A percentile compares a stretch with the other conserved stretches of the same genome.
These are phyloP conservation scores for Falcunculus frontatus DNA, from an alignment of 2,113 vertebrate species.

Conservation along the genomic window DNA sequence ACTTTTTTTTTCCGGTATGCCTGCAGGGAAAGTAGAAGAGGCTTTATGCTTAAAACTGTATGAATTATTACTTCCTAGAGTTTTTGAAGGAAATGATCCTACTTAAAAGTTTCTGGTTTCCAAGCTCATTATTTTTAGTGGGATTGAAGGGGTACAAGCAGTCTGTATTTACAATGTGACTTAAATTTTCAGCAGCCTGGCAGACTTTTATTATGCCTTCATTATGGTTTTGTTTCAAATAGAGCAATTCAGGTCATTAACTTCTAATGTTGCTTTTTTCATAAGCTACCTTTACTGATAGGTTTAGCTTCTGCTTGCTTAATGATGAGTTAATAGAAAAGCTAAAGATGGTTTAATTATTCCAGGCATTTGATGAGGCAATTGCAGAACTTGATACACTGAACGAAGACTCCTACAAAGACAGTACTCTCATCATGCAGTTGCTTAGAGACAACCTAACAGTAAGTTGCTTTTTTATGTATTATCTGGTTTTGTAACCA, in stretches of 20 bases:
- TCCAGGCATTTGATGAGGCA: slow-evolving; percentile 93
- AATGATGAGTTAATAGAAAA: neutral
- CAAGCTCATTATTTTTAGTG: neutral
- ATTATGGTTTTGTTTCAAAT: neutral
- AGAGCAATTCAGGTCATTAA: neutral
- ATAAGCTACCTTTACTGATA: neutral
- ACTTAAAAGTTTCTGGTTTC: neutral
- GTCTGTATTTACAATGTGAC: neutral
- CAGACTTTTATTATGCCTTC: neutral
- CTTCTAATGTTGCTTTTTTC: neutral
- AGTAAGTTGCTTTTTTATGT: slow-evolving; percentile 77
- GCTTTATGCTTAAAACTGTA: neutral
- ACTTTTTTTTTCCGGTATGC: neutral
- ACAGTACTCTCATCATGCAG: slow-evolving; percentile 99
- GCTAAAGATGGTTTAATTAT: slow-evolving; percentile 11
- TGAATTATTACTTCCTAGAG: neutral
- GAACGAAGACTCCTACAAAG: slow-evolving; percentile 98
- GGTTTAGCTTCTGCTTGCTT: neutral
- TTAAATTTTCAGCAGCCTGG: neutral
- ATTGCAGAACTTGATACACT: slow-evolving; percentile 92
- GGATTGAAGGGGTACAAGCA: neutral
- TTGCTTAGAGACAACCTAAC: slow-evolving; percentile 99
- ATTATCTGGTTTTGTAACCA: neutral
- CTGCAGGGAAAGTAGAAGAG: neutral
- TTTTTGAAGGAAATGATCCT: neutral